A percentile compares a stretch with the other conserved stretches of the same genome.
Evolutionary conservation across 2,797 vertebrate genomes (phyloP).

Genomic region (Enteromius afrohamiltoni): DNA sequence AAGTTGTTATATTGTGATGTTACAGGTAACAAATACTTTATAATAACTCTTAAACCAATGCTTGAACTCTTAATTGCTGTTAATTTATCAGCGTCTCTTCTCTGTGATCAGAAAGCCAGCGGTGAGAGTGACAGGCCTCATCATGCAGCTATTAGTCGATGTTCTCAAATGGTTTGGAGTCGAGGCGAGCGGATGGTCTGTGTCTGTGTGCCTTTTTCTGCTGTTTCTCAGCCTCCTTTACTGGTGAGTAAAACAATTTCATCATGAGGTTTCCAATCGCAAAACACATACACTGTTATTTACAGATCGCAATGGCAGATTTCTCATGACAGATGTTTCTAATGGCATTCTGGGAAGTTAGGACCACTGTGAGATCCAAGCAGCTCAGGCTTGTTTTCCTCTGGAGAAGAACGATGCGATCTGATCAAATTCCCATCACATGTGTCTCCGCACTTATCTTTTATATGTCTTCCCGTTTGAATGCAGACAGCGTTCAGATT

Average conservation of each 20-base stretch:
- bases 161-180: conserved; percentile 59
- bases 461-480: conserved; percentile 15
- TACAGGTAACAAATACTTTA: not conserved
- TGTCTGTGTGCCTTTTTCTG: conserved; percentile 72
- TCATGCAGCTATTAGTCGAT: conserved; percentile 34
- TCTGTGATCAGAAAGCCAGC: conserved; percentile 12
- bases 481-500: conserved; percentile 20
- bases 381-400: conserved; percentile 28
- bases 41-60: too few relatives aligned
- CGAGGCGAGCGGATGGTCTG: conserved; percentile 57
- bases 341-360: not conserved
- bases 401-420: not conserved
- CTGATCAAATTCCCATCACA: conserved; percentile 32
- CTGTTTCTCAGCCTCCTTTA: conserved; percentile 74
- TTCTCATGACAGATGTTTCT: not conserved
- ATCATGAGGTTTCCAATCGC: conserved; percentile 7
- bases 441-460: conserved; percentile 12
- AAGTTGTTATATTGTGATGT: not conserved
- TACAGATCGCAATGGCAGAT: not conserved
- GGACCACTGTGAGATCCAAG: conserved; percentile 4
- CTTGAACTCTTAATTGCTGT: not conserved
- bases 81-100: not conserved
- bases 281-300: conserved; percentile 26
- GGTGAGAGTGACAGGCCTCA: not conserved
- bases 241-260: conserved; percentile 69